These are phyloP conservation scores for Horisme vitalbata DNA, from an alignment of 2,888 invertebrate genomes.

Conservation along the genomic window DNA sequence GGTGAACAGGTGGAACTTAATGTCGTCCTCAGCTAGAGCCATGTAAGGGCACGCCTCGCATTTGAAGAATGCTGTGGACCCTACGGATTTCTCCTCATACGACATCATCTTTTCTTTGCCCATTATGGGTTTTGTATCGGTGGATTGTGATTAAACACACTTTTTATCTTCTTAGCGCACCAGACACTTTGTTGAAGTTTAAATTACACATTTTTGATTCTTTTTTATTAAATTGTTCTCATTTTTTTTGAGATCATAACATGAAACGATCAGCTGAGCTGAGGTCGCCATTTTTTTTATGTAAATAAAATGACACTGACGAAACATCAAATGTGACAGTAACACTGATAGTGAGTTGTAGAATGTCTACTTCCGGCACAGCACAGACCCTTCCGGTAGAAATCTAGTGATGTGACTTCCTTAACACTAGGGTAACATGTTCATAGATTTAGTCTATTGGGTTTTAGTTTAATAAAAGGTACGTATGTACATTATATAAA, in stretches of 20 bases:
- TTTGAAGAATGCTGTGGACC: conserved; percentile 77
- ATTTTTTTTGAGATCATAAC: no score
- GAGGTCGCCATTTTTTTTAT: no score
- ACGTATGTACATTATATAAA: no score
- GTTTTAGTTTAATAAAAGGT: no score
- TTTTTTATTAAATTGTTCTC: not conserved
- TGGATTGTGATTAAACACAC: conserved; percentile 3
- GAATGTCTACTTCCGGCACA: no score
- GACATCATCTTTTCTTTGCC: conserved; percentile 72
- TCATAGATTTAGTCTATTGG: no score
- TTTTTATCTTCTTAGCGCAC: not conserved
- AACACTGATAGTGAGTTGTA: no score
- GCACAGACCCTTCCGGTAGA: no score
- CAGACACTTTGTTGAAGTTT: not conserved
- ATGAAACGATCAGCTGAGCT: conserved; percentile 6
- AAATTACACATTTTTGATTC: not conserved
- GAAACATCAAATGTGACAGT: no score
- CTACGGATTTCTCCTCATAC: conserved; percentile 75
- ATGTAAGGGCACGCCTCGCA: conserved; percentile 82
- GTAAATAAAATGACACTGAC: not conserved
- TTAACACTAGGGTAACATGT: no score
- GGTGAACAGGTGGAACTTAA: conserved; percentile 78
- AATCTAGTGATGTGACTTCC: no score
- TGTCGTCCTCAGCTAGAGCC: conserved; percentile 78
- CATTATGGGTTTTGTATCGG: conserved; percentile 45